phyloP scores from a whole-genome alignment of 2,888 invertebrate genomes.

The Gibbula magus region DNA sequence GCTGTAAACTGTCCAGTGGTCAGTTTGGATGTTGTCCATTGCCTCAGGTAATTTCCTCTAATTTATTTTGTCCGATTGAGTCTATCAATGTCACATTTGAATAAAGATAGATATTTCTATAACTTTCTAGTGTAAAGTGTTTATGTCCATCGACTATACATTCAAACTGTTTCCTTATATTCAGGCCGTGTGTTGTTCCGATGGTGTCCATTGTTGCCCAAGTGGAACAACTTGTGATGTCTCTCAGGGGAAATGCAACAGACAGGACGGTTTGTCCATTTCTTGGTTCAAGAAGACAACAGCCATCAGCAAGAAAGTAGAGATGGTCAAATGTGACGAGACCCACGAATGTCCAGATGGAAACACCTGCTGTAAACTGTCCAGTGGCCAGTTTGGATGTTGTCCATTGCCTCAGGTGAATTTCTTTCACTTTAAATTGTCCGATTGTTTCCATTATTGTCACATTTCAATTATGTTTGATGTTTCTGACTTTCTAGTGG shows the following conservation, averaged over 20 bases:
- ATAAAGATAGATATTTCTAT: too few species aligned
- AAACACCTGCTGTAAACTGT: constrained; percentile 65
- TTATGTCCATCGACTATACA: too few species aligned
- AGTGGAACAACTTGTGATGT: not conserved
- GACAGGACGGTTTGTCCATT: not conserved
- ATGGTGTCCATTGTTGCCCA: constrained; percentile 56
- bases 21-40: constrained; percentile 27
- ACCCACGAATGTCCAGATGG: constrained; percentile 47
- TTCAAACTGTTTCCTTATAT: too few species aligned
- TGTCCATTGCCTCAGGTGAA: constrained; percentile 66
- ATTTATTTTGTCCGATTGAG: too few species aligned
- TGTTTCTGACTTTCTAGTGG: too few species aligned
- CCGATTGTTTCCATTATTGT: not conserved
- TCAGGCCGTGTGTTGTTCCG: constrained; percentile 63
- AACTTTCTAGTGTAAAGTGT: too few species aligned
- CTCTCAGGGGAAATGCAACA: too few species aligned
- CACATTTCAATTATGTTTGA: too few species aligned
- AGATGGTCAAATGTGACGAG: constrained; percentile 28
- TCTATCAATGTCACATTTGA: too few species aligned
- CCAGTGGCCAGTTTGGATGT: constrained; percentile 62
- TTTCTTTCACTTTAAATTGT: not conserved
- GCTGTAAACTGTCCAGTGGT: not conserved
- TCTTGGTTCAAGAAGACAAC: constrained; percentile 4
- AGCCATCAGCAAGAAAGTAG: not conserved
- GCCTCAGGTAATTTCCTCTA: constrained; percentile 46